phyloP scores from a whole-genome alignment of 2,888 invertebrate genomes.

The Theretra japonica region DNA sequence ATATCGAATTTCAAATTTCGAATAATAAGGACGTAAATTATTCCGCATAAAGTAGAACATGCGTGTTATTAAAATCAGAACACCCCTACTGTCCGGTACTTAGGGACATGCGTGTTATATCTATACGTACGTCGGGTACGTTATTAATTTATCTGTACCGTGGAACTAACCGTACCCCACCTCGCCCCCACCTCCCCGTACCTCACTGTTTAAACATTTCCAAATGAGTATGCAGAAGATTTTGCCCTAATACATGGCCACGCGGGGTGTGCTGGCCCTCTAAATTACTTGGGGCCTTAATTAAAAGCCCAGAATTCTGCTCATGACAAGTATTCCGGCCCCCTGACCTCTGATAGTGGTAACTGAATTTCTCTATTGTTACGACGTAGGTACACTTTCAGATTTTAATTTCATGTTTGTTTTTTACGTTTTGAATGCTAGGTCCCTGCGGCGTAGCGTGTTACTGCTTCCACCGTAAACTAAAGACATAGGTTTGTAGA shows the following conservation, averaged over 20 bases:
- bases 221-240: constrained; percentile 83
- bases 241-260: constrained; percentile 74
- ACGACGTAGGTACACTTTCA: constrained; percentile 43
- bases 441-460: too few species aligned
- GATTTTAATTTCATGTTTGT: constrained; percentile 28
- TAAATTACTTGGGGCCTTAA: constrained; percentile 82
- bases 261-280: constrained; percentile 67
- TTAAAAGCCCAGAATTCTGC: constrained; percentile 83
- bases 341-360: constrained; percentile 68
- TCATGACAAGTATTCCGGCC: constrained; percentile 81
- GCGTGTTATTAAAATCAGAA: constrained; percentile 44
- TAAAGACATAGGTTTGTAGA: too few species aligned
- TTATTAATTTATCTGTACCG: constrained; percentile 84
- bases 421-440: too few species aligned
- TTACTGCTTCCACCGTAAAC: too few species aligned
- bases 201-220: constrained; percentile 80
- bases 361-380: constrained; percentile 65
- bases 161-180: constrained; percentile 80
- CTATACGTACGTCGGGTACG: constrained; percentile 63
- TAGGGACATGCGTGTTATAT: constrained; percentile 76
- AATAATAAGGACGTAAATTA: constrained; percentile 16
- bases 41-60: constrained; percentile 34
- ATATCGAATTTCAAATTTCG: too few species aligned
- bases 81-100: constrained; percentile 60
- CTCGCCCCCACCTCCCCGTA: constrained; percentile 51